phyloP scores from a whole-genome alignment of 2,113 vertebrate genomes.

The Oncorhynchus keta region DNA sequence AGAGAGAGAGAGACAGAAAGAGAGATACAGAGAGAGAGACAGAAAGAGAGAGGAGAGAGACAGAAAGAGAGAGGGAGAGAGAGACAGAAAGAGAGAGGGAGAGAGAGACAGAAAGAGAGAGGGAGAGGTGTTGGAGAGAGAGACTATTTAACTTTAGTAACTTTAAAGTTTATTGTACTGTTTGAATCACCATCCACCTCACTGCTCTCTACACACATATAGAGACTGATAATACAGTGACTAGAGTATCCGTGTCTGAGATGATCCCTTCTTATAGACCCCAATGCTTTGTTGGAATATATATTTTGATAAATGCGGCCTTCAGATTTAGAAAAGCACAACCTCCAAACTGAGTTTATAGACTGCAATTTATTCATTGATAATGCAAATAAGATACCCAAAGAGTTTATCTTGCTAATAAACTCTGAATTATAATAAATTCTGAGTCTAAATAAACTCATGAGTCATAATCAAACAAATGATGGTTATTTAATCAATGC shows the following conservation, averaged over 20 bases:
- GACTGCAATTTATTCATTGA: slow-evolving; percentile 25
- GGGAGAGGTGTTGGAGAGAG: no score
- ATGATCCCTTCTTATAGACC: slow-evolving; percentile 56
- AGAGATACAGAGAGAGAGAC: no score
- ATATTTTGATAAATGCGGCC: slow-evolving; percentile 42
- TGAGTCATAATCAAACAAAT: not conserved
- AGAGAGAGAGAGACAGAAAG: no score
- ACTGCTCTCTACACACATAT: no score
- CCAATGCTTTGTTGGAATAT: slow-evolving; percentile 53
- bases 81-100: no score
- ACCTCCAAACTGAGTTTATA: slow-evolving; percentile 19
- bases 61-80: no score
- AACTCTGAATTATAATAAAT: no score
- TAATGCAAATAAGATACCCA: slow-evolving; percentile 50
- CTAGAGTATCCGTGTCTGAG: slow-evolving; percentile 36
- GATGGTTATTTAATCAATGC: not conserved
- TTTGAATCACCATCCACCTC: no score
- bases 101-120: no score
- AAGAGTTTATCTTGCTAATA: slow-evolving; percentile 24
- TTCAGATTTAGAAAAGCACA: slow-evolving; percentile 29
- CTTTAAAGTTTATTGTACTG: no score
- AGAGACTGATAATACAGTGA: not conserved
- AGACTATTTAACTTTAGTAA: no score
- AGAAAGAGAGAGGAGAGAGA: no score
- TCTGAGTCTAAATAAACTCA: slow-evolving; percentile 16